Percentiles rank a stretch among this genome's conserved stretches.
These are phyloP conservation scores for Hesperia comma DNA, from an alignment of 2,888 invertebrate species.

Conservation along the genomic window DNA sequence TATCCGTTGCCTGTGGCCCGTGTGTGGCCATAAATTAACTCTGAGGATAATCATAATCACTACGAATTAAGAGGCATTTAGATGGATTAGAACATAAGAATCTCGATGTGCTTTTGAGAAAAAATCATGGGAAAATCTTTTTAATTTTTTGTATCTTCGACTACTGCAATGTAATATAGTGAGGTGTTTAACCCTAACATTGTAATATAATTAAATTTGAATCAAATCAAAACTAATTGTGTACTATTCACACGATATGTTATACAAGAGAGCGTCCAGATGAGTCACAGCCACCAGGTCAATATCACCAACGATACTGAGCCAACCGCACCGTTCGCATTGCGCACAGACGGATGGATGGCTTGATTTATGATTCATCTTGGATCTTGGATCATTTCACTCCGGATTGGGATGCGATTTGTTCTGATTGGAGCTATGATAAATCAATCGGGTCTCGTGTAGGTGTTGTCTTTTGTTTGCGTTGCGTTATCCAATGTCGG, in stretches of 20 bases:
- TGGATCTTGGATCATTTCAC: conserved; percentile 17
- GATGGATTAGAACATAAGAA: too few relatives aligned
- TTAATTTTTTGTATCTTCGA: too few relatives aligned
- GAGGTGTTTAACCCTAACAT: too few relatives aligned
- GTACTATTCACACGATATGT: conserved; percentile 22
- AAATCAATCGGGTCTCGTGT: conserved; percentile 25
- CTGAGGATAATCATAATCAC: too few relatives aligned
- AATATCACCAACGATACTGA: conserved; percentile 41
- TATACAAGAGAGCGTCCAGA: conserved; percentile 47
- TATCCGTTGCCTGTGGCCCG: too few relatives aligned
- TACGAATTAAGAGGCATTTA: too few relatives aligned
- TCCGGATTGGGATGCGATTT: conserved; percentile 23
- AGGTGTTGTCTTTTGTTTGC: conserved; percentile 16
- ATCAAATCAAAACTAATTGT: background rate
- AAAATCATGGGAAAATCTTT: too few relatives aligned
- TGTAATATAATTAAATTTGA: background rate
- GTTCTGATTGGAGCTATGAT: conserved; percentile 14
- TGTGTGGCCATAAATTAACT: too few relatives aligned
- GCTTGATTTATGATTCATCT: conserved; percentile 36
- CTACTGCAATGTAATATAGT: too few relatives aligned
- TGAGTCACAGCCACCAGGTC: conserved; percentile 52
- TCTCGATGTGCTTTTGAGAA: too few relatives aligned
- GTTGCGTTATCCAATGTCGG: too few relatives aligned
- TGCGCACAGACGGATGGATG: conserved; percentile 14
- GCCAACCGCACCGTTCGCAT: conserved; percentile 35